These are phyloP conservation scores for Tortricodes alternella DNA, from an alignment of 2,888 invertebrate genomes.

Conservation along the genomic window DNA sequence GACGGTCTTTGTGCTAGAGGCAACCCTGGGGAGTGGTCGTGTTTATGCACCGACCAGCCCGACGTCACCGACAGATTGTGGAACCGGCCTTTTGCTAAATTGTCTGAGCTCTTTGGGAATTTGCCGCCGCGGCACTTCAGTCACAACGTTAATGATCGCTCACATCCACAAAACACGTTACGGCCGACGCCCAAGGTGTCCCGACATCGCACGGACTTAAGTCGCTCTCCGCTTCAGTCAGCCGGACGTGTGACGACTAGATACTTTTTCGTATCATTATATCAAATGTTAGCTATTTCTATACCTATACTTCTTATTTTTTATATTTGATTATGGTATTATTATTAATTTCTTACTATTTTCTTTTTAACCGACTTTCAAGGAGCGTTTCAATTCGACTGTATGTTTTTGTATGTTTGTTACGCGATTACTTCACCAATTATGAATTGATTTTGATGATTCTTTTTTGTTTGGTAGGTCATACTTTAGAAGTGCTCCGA, in stretches of 20 bases:
- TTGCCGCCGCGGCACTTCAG: conserved; percentile 46
- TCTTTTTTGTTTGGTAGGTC: no score
- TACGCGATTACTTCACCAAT: no score
- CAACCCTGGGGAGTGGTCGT: conserved; percentile 62
- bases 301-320: no score
- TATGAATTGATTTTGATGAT: no score
- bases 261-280: not conserved
- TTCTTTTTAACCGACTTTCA: no score
- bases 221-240: not conserved
- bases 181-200: conserved; percentile 33
- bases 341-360: no score
- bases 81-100: conserved; percentile 67
- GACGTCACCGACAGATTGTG: conserved; percentile 45
- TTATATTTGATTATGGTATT: no score
- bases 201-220: conserved; percentile 19
- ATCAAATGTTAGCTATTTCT: no score
- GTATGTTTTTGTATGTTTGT: no score
- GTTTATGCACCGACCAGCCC: conserved; percentile 68
- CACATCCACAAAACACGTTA: conserved; percentile 45
- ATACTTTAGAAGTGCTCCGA: no score
- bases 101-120: conserved; percentile 58
- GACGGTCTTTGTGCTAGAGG: conserved; percentile 66
- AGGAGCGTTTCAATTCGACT: no score
- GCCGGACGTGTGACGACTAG: not conserved
- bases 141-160: conserved; percentile 42